Evolutionary conservation across 2,888 invertebrate species (phyloP).

Genomic region (Creontiades dilutus): DNA sequence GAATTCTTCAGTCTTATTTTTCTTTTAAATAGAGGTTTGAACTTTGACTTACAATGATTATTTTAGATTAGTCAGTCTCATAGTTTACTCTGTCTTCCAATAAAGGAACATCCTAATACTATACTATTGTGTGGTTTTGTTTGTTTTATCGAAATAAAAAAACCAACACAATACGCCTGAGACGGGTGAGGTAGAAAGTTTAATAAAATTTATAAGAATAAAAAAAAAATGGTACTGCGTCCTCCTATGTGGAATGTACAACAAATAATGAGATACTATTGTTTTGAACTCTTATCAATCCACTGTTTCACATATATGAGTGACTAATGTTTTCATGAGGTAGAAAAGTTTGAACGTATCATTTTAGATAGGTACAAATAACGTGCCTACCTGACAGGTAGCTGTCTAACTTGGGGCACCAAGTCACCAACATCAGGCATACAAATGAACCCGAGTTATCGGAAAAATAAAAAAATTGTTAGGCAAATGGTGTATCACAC

Average conservation of each 20-base stretch:
- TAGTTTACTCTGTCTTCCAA: slow-evolving; percentile 74
- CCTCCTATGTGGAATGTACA: slow-evolving; percentile 63
- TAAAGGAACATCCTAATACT: slow-evolving; percentile 73
- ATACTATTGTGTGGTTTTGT: slow-evolving; percentile 53
- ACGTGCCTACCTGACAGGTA: background rate
- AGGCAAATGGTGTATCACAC: no score
- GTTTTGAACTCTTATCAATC: slow-evolving; percentile 55
- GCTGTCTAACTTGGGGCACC: background rate
- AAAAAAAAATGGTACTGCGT: slow-evolving; percentile 53
- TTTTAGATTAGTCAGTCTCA: slow-evolving; percentile 74
- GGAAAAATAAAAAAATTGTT: background rate
- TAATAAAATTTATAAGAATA: slow-evolving; percentile 11
- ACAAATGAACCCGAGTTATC: background rate
- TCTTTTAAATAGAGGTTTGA: slow-evolving; percentile 71
- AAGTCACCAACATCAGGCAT: background rate
- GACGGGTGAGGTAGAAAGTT: slow-evolving; percentile 67
- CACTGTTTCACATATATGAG: background rate
- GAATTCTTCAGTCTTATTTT: slow-evolving; percentile 74
- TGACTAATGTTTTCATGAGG: slow-evolving; percentile 56
- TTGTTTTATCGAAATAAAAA: slow-evolving; percentile 31
- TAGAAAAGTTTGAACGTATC: slow-evolving; percentile 10
- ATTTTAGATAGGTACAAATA: background rate
- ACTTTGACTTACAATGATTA: slow-evolving; percentile 72
- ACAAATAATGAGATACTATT: slow-evolving; percentile 16
- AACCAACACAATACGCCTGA: slow-evolving; percentile 64